Evolutionary conservation across 2,888 invertebrate genomes (phyloP).

Genomic region (Xanthia icteritia): DNA sequence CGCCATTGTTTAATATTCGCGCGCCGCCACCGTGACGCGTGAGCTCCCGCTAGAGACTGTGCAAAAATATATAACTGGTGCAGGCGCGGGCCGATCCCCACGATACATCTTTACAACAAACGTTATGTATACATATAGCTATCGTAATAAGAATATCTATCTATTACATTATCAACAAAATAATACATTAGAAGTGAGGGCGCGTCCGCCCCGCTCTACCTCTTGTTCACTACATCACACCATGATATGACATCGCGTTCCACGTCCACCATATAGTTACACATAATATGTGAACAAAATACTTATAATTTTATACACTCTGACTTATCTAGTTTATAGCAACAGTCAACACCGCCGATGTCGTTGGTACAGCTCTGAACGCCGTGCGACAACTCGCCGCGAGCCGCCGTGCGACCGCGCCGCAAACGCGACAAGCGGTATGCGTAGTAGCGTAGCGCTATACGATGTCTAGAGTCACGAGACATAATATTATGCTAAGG

Average conservation of each 20-base stretch:
- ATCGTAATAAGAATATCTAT: slow-evolving; percentile 76
- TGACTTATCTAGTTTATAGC: slow-evolving; percentile 53
- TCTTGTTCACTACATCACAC: slow-evolving; percentile 78
- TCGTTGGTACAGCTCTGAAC: slow-evolving; percentile 1
- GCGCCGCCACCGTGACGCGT: slow-evolving; percentile 36
- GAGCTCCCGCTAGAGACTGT: slow-evolving; percentile 71
- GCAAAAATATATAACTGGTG: slow-evolving; percentile 89
- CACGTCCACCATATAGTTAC: slow-evolving; percentile 57
- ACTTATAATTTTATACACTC: slow-evolving; percentile 56
- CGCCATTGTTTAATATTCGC: neutral
- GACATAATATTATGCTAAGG: slow-evolving; percentile 26
- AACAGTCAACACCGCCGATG: slow-evolving; percentile 46
- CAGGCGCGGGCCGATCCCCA: slow-evolving; percentile 68
- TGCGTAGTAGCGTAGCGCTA: neutral
- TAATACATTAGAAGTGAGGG: slow-evolving; percentile 62
- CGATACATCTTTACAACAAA: slow-evolving; percentile 71
- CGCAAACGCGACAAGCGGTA: neutral
- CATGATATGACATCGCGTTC: slow-evolving; percentile 86
- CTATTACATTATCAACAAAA: slow-evolving; percentile 79
- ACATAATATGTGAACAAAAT: slow-evolving; percentile 51
- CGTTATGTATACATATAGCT: slow-evolving; percentile 78
- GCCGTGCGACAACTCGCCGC: neutral
- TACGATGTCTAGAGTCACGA: slow-evolving; percentile 3
- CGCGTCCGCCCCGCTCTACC: slow-evolving; percentile 38
- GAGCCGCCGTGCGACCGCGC: neutral